These are phyloP conservation scores for Pseudococcus viburni DNA, from an alignment of 2,888 invertebrate species.

Conservation along the genomic window DNA sequence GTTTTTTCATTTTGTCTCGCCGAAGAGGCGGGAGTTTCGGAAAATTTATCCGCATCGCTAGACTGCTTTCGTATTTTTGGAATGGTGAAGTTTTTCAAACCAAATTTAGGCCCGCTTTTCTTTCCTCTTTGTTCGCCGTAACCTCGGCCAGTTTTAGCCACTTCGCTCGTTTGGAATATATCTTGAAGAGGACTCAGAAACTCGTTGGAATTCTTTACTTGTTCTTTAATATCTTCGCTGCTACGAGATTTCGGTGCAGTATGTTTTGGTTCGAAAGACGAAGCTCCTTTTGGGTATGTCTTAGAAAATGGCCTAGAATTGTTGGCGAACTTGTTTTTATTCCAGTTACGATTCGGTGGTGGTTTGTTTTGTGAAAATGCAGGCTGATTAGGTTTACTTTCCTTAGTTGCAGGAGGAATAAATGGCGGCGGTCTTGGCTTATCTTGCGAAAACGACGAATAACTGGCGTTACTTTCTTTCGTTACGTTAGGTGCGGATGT, in stretches of 20 bases:
- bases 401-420: background rate
- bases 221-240: background rate
- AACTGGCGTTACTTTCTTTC: background rate
- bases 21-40: background rate
- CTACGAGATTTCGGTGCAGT: background rate
- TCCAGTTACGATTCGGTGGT: background rate
- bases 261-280: background rate
- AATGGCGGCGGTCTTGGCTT: background rate
- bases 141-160: slow-evolving; percentile 29
- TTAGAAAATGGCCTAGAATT: background rate
- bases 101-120: background rate
- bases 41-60: background rate
- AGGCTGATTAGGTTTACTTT: background rate
- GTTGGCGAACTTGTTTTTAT: background rate
- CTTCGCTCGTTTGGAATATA: background rate
- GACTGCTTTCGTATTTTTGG: slow-evolving; percentile 1
- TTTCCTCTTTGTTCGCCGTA: slow-evolving; percentile 30
- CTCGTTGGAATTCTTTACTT: slow-evolving; percentile 14
- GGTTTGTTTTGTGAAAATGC: background rate
- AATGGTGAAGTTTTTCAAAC: background rate
- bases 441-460: background rate
- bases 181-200: slow-evolving; percentile 39
- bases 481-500: background rate
- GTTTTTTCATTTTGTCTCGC: background rate
- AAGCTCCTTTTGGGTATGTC: background rate